phyloP scores from a whole-genome alignment of 2,888 invertebrate genomes.

The Trissonchulus latispiculum region DNA sequence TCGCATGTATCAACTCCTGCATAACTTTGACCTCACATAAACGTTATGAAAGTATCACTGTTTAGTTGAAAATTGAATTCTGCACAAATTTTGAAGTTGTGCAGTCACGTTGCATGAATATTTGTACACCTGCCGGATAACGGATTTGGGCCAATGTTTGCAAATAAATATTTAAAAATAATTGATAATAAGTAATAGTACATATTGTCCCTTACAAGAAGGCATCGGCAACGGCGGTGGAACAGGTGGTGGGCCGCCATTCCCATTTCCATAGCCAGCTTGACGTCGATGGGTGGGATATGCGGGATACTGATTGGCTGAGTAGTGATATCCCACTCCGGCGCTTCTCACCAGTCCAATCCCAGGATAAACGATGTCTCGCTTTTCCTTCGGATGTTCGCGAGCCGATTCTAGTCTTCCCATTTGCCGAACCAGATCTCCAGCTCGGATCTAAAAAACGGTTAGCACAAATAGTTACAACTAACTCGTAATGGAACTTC shows the following conservation, averaged over 20 bases:
- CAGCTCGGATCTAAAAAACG: conserved; percentile 6
- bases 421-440: conserved; percentile 6
- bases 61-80: too few relatives aligned
- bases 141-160: too few relatives aligned
- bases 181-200: too few relatives aligned
- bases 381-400: neutral
- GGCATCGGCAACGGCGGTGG: neutral
- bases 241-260: neutral
- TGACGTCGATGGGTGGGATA: neutral
- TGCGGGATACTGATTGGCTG: neutral
- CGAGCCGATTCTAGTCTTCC: neutral
- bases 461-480: too few relatives aligned
- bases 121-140: too few relatives aligned
- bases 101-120: too few relatives aligned
- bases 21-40: too few relatives aligned
- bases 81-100: too few relatives aligned
- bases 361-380: neutral
- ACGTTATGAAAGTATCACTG: too few relatives aligned
- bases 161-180: too few relatives aligned
- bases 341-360: neutral
- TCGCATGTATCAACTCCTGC: too few relatives aligned
- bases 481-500: too few relatives aligned
- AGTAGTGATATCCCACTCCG: neutral
- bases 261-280: neutral
- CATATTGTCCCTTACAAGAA: neutral